Evolutionary conservation across 2,888 invertebrate genomes (phyloP), one percentile per base, ranked within the genome.

Genomic region (Synanthedon andrenaeformis): DNA sequence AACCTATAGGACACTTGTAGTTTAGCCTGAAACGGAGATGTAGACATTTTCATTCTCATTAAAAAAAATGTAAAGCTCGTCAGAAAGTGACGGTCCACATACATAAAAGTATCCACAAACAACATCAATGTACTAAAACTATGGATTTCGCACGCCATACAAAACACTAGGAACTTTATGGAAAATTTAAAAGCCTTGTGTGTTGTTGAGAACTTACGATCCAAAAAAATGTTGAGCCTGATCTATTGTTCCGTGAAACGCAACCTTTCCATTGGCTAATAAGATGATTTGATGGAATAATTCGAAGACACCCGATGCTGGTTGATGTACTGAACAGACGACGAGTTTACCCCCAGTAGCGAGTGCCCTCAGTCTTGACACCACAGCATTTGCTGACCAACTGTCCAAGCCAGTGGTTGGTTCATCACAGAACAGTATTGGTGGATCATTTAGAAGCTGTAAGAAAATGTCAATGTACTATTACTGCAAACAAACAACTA

Each of bases 351-450:
- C 94, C 41, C 90, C 88, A 49, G 79, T 77, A 10, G 93, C 89
- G 41, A 94, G 85, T 60, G 89, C 89, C 48, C 90, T 87, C 41
- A 95, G 80, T 0, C 92, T 91, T 58, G 91, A 90, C 10, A 96
- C 91, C 0, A 97, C 94, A 13, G 92, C 91, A 58, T 92, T 91
- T 0, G 98, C 96, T 70, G 93, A 95, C 77, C 91, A 97, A 62
- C 96, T 96, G 78, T 98, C 98, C 53, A 98, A 79, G 0, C 97
- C 96, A 0, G 96, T 96, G 0, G 97, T 97, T 0, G 96, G 96
- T 72, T 98, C 98, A 70, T 98, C 97, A 74, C 96, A 96, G 81
- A 97, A 97, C 53, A 98, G 79, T 54, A 98, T 90, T 3, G 93
- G 92, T 0, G 97, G 97, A 72, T 97, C 95, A 53, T 94, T 96